A percentile compares a stretch with the other conserved stretches of the same genome.
phyloP scores from a whole-genome alignment of 2,113 vertebrate genomes.

The Lontra canadensis region DNA sequence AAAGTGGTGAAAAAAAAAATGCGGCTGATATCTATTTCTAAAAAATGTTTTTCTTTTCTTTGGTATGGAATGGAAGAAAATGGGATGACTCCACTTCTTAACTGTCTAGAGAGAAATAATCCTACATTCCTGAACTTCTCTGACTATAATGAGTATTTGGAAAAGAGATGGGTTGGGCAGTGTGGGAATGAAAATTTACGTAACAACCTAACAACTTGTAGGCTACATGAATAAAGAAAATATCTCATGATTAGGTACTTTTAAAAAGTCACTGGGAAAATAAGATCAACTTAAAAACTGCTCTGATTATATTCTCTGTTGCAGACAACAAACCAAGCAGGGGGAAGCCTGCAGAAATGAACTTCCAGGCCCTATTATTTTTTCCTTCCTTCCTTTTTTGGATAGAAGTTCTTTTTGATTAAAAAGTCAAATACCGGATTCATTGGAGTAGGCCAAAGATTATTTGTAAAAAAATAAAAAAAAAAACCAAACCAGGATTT shows the following conservation, averaged over 20 bases:
- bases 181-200: neutral
- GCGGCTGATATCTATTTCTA: neutral
- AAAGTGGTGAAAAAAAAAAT: neutral
- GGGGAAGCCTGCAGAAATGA: neutral
- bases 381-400: neutral
- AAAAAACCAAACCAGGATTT: neutral
- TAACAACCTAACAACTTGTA: neutral
- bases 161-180: neutral
- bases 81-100: neutral
- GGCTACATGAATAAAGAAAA: neutral
- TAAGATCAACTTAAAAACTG: constrained; percentile 6
- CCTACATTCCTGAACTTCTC: neutral
- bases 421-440: constrained; percentile 27
- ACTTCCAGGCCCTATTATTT: neutral
- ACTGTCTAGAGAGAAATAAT: neutral
- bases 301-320: constrained; percentile 2
- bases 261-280: constrained; percentile 7
- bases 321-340: neutral
- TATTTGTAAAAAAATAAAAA: neutral
- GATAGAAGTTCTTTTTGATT: constrained; percentile 5
- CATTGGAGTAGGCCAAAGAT: neutral
- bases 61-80: neutral
- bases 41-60: neutral
- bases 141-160: neutral
- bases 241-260: neutral